phyloP scores from a whole-genome alignment of 2,888 invertebrate genomes.

The Scaptomyza reducta region DNA sequence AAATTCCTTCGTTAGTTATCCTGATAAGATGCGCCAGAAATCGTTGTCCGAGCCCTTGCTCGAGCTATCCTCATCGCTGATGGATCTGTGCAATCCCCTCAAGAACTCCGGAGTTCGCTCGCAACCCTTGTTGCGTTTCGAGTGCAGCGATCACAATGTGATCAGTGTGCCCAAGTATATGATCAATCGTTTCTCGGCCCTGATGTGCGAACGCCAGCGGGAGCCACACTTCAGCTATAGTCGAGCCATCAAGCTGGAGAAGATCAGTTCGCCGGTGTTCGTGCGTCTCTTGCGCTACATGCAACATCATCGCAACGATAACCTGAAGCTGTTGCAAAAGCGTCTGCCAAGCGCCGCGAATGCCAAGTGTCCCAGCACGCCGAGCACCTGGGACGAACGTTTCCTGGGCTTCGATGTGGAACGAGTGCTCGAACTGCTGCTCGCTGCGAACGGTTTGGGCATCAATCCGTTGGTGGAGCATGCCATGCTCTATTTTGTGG shows the following conservation, averaged over 20 bases:
- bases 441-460: constrained; percentile 46
- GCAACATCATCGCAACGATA: constrained; percentile 38
- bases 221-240: constrained; percentile 6
- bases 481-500: constrained; percentile 22
- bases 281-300: constrained; percentile 47
- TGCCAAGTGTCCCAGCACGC: background rate
- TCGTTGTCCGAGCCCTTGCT: background rate
- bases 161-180: constrained; percentile 41
- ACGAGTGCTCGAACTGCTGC: constrained; percentile 36
- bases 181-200: constrained; percentile 37
- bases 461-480: constrained; percentile 39
- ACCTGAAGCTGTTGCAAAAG: constrained; percentile 14
- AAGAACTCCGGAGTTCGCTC: background rate
- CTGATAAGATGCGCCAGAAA: background rate
- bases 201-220: constrained; percentile 17
- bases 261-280: constrained; percentile 42
- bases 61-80: background rate
- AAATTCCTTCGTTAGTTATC: too few species aligned
- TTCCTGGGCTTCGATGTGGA: constrained; percentile 31
- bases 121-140: constrained; percentile 25
- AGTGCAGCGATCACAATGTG: constrained; percentile 42
- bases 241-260: constrained; percentile 22
- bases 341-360: constrained; percentile 3
- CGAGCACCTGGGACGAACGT: constrained; percentile 43
- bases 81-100: background rate